A percentile compares a stretch with the other conserved stretches of the same genome.
phyloP scores from a whole-genome alignment of 2,888 invertebrate species.

The Platycheirus rosarum region DNA sequence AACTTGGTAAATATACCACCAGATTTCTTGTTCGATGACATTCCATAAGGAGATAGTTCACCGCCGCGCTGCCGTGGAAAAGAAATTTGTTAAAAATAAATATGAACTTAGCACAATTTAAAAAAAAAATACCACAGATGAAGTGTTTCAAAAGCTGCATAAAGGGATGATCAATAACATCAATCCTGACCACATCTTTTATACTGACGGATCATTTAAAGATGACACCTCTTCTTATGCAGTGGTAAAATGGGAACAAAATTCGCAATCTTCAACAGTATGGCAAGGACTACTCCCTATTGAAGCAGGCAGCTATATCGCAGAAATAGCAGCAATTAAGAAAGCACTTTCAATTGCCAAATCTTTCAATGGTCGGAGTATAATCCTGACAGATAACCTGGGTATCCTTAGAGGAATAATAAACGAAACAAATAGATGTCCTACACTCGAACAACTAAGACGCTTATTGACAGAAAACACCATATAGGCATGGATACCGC shows the following conservation, averaged over 20 bases:
- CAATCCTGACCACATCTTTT: background rate
- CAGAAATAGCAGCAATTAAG: conserved; percentile 11
- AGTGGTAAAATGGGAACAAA: background rate
- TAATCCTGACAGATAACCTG: conserved; percentile 20
- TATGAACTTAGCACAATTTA: background rate
- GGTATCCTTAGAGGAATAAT: background rate
- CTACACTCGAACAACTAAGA: background rate
- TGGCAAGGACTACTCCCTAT: conserved; percentile 11
- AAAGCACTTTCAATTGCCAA: conserved; percentile 1
- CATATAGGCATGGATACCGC: conserved; percentile 1
- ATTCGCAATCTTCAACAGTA: background rate
- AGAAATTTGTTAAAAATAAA: conserved; percentile 3
- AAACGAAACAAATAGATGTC: background rate
- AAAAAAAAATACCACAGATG: conserved; percentile 3
- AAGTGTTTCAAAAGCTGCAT: background rate
- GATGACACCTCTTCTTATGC: conserved; percentile 16
- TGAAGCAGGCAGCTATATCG: conserved; percentile 7
- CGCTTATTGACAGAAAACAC: background rate
- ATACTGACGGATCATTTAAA: conserved; percentile 18
- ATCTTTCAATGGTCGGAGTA: background rate
- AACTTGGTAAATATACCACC: background rate
- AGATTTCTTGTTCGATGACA: background rate
- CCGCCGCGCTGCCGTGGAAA: background rate
- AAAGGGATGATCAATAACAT: background rate
- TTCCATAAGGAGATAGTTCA: too few species aligned